Percentiles rank a stretch among this genome's conserved stretches.
phyloP scores from a whole-genome alignment of 2,113 vertebrate species.

The Aix galericulata region DNA sequence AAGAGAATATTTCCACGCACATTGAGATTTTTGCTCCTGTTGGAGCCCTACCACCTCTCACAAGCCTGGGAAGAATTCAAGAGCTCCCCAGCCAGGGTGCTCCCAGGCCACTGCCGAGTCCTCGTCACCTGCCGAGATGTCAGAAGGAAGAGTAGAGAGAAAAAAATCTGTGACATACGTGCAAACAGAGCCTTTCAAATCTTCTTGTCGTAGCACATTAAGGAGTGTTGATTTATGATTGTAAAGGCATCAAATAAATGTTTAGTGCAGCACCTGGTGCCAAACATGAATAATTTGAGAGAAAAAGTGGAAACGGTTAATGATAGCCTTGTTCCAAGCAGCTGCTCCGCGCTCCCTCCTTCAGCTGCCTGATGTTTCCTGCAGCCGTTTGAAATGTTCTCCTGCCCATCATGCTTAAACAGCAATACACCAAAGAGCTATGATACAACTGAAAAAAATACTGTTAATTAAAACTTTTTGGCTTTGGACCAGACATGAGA shows the following conservation, averaged over 20 bases:
- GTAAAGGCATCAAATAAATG: slow-evolving; percentile 37
- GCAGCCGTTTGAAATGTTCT: background rate
- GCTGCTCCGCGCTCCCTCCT: background rate
- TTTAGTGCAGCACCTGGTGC: background rate
- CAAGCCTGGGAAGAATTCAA: background rate
- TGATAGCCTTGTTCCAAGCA: background rate
- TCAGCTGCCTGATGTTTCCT: background rate
- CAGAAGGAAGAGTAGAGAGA: background rate
- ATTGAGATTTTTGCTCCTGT: background rate
- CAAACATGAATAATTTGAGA: slow-evolving; percentile 7
- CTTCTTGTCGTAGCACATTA: slow-evolving; percentile 34
- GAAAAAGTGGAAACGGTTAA: slow-evolving; percentile 28
- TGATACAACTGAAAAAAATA: background rate
- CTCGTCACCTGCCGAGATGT: background rate
- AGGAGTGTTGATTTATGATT: slow-evolving; percentile 15
- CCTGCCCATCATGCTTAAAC: background rate
- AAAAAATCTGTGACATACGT: background rate
- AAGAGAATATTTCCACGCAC: background rate
- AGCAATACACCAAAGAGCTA: background rate
- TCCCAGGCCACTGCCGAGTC: background rate
- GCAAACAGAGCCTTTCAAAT: slow-evolving; percentile 8
- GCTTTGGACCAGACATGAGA: background rate
- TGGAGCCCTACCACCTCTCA: background rate
- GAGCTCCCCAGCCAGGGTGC: background rate
- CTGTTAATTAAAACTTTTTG: background rate